Base-by-base conservation (phyloP, 2,888 invertebrate genomes). In the Disparrhopalites patrizii region DNA sequence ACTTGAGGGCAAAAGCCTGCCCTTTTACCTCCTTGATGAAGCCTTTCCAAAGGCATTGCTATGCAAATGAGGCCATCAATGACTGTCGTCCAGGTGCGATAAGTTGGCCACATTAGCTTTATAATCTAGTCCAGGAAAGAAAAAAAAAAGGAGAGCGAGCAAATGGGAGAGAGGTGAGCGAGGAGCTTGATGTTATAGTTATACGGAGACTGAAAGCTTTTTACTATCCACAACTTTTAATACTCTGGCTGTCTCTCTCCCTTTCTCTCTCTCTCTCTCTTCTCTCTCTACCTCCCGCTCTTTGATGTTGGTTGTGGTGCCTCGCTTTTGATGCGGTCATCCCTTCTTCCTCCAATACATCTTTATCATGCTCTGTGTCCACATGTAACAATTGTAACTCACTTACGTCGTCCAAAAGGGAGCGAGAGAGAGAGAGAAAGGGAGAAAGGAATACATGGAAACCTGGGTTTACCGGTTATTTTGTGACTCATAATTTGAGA, bases 81-180 rank as follows among this genome's bases (percentile, higher is more conserved):
- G 63, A 63, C 54, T 63, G 63, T 62, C 62, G 51, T 63, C 63
- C 63, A 63, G 63, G 63, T 63, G 63, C 28, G 63, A 63, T 63
- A 63, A 63, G 63, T 55, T 63, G 55, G 54, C 62, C 54, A 54
- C 62, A 62, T 25, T 60, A 60, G 60, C 60, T 60, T 60, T 60
- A 60, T 60, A 60, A 60, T 47, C 60, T 60, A 20, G 10, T 57
- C 56, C 36, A 36, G 33, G 54, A 30, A 52, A 27, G 15, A 30
- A 13, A 54, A 62, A 13, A 28, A 51, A 40, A 23, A 40, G 40
- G 52, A 62, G 54, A 47, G 43, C 27, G 43, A 31, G 64, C 18
- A 36, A 31, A 23, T 31, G 50, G n/a, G n/a, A n/a, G 47, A 47
- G 47, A 47, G 23, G 7, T 47, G 18, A n/a, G n/a, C n/a, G n/a